These are phyloP conservation scores for Sylvicapra grimmia DNA, from an alignment of 2,113 vertebrate genomes.

Conservation along the genomic window DNA sequence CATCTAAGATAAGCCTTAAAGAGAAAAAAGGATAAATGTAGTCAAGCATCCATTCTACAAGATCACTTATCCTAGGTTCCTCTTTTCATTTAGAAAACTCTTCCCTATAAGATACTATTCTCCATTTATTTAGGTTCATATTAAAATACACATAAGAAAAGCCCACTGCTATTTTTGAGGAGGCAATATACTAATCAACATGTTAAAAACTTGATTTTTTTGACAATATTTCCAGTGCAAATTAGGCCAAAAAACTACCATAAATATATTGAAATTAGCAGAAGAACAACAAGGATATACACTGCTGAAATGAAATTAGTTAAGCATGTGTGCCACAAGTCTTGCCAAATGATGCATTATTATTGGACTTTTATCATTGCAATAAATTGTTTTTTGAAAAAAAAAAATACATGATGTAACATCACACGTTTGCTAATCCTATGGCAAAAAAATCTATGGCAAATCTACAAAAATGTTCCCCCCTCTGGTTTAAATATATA, in stretches of 20 bases:
- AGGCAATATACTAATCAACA: neutral
- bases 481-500: neutral
- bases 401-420: neutral
- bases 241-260: neutral
- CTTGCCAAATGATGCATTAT: neutral
- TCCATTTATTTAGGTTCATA: neutral
- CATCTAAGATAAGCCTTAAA: neutral
- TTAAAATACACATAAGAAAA: neutral
- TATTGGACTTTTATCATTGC: neutral
- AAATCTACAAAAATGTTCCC: neutral
- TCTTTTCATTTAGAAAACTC: neutral
- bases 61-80: neutral
- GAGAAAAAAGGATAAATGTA: neutral
- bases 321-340: neutral
- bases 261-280: neutral
- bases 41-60: neutral
- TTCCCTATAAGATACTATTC: neutral
- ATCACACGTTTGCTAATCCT: neutral
- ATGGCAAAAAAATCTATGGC: neutral
- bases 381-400: neutral
- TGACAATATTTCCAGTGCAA: neutral
- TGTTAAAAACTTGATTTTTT: neutral
- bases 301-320: neutral
- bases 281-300: neutral
- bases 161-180: neutral